Percentiles rank a stretch among this genome's conserved stretches.
Evolutionary conservation across 2,797 vertebrate species (phyloP).

Genomic region (Xenops minutus): DNA sequence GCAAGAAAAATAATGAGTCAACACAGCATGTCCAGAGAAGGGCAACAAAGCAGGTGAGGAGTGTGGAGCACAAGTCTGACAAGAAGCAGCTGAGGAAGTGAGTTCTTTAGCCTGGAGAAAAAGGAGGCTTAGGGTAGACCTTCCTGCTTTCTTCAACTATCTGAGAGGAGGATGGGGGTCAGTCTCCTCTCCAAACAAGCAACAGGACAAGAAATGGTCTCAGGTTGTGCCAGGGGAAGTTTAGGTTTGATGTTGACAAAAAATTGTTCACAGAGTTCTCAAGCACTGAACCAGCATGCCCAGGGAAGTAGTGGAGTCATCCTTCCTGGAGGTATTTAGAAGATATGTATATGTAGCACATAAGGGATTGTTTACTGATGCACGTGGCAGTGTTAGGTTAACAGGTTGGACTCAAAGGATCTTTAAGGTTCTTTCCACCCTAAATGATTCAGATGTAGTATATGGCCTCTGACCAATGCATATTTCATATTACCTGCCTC

Average conservation of each 20-base stretch:
- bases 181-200: background rate
- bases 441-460: background rate
- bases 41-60: background rate
- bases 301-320: background rate
- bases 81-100: background rate
- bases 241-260: background rate
- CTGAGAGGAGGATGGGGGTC: background rate
- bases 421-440: background rate
- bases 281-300: background rate
- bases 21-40: background rate
- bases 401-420: background rate
- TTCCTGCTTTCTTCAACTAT: background rate
- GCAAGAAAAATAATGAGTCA: background rate
- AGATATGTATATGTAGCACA: background rate
- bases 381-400: background rate
- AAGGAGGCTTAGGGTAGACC: rapidly evolving
- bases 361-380: background rate
- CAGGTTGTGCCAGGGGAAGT: background rate
- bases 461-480: background rate
- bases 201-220: background rate
- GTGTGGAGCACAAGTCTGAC: too few species aligned
- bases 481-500: background rate
- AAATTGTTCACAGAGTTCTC: background rate
- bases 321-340: background rate
- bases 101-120: too few species aligned